A percentile compares a stretch with the other conserved stretches of the same genome.
phyloP scores from a whole-genome alignment of 2,113 vertebrate genomes.

The Colius striatus region DNA sequence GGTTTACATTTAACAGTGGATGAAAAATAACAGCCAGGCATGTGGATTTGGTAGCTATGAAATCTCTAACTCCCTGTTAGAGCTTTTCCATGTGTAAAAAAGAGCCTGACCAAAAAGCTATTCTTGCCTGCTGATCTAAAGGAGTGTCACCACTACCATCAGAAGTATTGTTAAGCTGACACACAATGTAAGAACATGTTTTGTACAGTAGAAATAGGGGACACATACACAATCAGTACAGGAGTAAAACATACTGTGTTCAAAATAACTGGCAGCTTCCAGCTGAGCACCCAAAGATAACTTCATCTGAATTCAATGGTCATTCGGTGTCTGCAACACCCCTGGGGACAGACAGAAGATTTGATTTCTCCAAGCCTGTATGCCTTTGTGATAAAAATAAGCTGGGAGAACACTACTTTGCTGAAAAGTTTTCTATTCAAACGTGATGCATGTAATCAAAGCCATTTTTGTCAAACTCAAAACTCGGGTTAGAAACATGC shows the following conservation, averaged over 20 bases:
- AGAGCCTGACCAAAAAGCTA: background rate
- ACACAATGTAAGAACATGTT: background rate
- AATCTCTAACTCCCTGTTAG: background rate
- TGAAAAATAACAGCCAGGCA: background rate
- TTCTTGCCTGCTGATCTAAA: background rate
- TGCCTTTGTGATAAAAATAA: background rate
- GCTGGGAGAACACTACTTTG: background rate
- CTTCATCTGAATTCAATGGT: background rate
- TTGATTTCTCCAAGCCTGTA: background rate
- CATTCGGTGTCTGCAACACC: background rate
- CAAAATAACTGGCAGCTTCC: background rate
- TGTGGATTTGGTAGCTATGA: background rate
- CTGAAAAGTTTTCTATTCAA: background rate
- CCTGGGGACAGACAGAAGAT: background rate
- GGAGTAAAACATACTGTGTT: background rate
- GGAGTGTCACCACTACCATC: background rate
- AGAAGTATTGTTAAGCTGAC: background rate
- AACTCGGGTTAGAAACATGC: background rate
- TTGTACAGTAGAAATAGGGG: background rate
- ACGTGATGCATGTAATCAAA: background rate
- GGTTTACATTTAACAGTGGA: background rate
- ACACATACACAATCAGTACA: accelerated
- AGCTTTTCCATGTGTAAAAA: background rate
- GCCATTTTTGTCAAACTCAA: background rate
- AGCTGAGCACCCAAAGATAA: background rate